Evolutionary conservation across 30 jellyfish, hydroid and myxozoan species (phyloP).

Genomic region (Pelagia noctiluca): DNA sequence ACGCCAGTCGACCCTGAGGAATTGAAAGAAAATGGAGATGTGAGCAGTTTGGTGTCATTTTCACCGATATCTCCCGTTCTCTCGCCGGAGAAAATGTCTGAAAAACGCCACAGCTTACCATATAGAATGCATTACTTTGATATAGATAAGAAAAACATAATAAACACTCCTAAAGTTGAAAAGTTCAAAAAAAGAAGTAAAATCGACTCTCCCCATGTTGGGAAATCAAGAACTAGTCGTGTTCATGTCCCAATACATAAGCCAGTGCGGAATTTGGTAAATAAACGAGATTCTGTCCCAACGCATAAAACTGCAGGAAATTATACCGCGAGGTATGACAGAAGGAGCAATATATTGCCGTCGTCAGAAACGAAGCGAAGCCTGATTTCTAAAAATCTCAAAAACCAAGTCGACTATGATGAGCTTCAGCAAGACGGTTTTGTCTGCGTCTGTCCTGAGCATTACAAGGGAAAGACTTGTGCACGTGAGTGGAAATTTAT

Average conservation of each 20-base stretch:
- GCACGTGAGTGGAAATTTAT: conserved; percentile 45
- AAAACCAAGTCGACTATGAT: conserved; percentile 69
- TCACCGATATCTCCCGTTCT: too few species aligned
- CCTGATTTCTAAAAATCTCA: conserved; percentile 25
- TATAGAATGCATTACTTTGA: too few species aligned
- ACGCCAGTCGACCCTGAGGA: conserved; percentile 61
- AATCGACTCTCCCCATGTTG: too few species aligned
- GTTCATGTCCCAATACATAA: too few species aligned
- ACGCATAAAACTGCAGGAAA: background rate
- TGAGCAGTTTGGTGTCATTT: too few species aligned
- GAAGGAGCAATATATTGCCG: background rate
- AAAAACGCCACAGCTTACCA: too few species aligned
- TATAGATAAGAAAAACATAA: too few species aligned
- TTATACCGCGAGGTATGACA: background rate
- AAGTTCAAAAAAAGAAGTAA: conserved; percentile 21
- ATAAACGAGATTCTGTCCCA: background rate
- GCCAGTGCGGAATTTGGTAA: too few species aligned
- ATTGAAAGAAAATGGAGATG: conserved; percentile 47
- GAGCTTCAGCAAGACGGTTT: conserved; percentile 82
- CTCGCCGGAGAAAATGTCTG: too few species aligned
- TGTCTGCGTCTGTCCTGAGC: conserved; percentile 84
- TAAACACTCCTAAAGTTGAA: conserved; percentile 3
- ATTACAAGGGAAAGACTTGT: conserved; percentile 90
- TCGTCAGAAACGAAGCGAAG: background rate
- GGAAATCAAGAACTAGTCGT: too few species aligned